phyloP scores from a whole-genome alignment of 2,888 invertebrate species.

The Phlogophora meticulosa region DNA sequence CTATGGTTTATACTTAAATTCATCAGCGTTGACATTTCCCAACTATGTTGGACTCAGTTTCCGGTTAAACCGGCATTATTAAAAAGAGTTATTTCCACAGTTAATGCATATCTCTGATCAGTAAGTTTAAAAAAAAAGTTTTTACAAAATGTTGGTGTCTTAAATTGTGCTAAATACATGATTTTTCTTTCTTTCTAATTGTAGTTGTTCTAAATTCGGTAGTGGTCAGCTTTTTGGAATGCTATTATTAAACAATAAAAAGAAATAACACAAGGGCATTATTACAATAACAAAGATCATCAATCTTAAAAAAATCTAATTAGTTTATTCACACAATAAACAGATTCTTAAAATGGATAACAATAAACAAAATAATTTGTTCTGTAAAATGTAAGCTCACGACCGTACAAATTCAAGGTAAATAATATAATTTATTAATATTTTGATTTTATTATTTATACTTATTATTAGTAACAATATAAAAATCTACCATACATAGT shows the following conservation, averaged over 20 bases:
- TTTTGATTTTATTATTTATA: slow-evolving; percentile 23
- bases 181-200: no score
- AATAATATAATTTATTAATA: slow-evolving; percentile 11
- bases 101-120: not conserved
- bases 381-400: slow-evolving; percentile 12
- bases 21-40: not conserved
- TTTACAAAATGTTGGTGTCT: no score
- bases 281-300: not conserved
- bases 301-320: not conserved
- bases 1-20: not conserved
- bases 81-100: not conserved
- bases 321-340: not conserved
- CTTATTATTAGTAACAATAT: slow-evolving; percentile 36
- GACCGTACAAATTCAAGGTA: not conserved
- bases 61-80: not conserved
- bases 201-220: slow-evolving; percentile 1
- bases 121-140: not conserved
- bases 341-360: no score
- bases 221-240: slow-evolving; percentile 17
- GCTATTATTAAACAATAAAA: slow-evolving; percentile 15
- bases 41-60: slow-evolving; percentile 1
- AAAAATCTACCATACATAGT: slow-evolving; percentile 28
- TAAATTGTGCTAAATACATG: no score
- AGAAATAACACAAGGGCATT: not conserved
- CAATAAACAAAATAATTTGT: not conserved